Evolutionary conservation across 2,888 invertebrate genomes (phyloP), one percentile per base, ranked within the genome.

Genomic region (Oegoconia quadripuncta): DNA sequence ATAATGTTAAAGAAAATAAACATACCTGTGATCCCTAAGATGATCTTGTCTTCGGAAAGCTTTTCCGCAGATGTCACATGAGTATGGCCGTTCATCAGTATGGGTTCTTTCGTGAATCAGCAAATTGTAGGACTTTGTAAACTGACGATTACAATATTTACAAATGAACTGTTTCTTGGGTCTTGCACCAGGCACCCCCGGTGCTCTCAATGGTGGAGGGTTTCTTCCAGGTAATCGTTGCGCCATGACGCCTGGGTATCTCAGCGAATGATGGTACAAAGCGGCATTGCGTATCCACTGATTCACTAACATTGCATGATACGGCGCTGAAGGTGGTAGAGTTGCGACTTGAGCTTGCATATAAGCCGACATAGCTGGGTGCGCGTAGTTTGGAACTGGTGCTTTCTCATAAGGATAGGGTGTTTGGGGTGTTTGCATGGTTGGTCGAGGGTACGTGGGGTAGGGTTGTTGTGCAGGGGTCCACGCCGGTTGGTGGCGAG

Each of bases 51-150:
- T 90, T 47, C 98, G 91, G 89, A 98, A 98, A 13, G 97, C 96
- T 78, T 98, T 98, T 50, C 96, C 95, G 78, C 98, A 98, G 55
- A 97, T 96, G 76, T 98, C 97, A 76, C 98, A 98, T 26, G 96
- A 95, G 79, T 97, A 98, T 8, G 98, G 98, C 44, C 98, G 90
- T 80, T 98, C 98, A 72, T 98, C 97, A 23, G 98, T 98, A 76
- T 98, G 98, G 2, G 98, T 99, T 64, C 97, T 90, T 75, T 98
- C 98, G 77, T 99, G 98, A 58, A 99, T 99, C 63, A 98, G 90
- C 59, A 99, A 90, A 79, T 99, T 99, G 90, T 99, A 99, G 33
- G 97, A 97, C 80, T 99, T 99, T 50, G 98, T 98, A 86, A 99
- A 99, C 72, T 98, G 97, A 23, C 98, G 91, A 72, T 96, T 94